Percentiles rank a stretch among this genome's conserved stretches.
Conservation (phyloP, 1,140 invertebrate species). For the Drosophila tani region DNA sequence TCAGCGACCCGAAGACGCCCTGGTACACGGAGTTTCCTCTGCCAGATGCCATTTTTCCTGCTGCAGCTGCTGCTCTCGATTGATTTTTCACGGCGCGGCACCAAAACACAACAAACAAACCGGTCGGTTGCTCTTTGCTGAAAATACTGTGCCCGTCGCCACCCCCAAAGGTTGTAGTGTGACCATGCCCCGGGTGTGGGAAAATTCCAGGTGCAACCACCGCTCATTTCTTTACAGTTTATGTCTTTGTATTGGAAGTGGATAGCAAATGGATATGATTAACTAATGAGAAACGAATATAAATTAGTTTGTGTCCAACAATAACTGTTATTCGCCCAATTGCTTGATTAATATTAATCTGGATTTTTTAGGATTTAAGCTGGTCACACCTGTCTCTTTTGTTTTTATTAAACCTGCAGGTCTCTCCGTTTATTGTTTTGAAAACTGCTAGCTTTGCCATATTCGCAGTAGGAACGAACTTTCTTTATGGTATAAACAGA, state of each 20-base stretch:
- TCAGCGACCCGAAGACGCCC: constrained; percentile 79
- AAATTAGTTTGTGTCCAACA: too few relatives aligned
- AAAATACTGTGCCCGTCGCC: constrained; percentile 1
- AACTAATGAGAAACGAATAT: too few relatives aligned
- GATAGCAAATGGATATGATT: too few relatives aligned
- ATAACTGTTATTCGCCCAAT: too few relatives aligned
- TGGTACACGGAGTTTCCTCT: constrained; percentile 75
- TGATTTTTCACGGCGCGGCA: constrained; percentile 67
- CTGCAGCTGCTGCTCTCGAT: constrained; percentile 49
- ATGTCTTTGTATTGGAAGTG: too few relatives aligned
- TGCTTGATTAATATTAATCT: too few relatives aligned
- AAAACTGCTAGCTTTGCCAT: not conserved
- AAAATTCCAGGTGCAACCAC: not conserved
- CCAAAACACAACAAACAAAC: constrained; percentile 44
- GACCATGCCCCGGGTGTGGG: not conserved
- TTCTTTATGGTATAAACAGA: too few relatives aligned
- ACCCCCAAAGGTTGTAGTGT: constrained; percentile 19
- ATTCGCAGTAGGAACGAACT: not conserved
- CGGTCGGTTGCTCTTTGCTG: constrained; percentile 26
- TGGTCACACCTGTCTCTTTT: not conserved
- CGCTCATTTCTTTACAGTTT: too few relatives aligned
- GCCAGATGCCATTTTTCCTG: constrained; percentile 20
- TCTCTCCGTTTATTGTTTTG: too few relatives aligned
- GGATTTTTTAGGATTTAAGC: too few relatives aligned
- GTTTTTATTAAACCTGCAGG: not conserved